Evolutionary conservation across 1,140 invertebrate genomes (phyloP).

Genomic region (Drosophila kurseongensis): DNA sequence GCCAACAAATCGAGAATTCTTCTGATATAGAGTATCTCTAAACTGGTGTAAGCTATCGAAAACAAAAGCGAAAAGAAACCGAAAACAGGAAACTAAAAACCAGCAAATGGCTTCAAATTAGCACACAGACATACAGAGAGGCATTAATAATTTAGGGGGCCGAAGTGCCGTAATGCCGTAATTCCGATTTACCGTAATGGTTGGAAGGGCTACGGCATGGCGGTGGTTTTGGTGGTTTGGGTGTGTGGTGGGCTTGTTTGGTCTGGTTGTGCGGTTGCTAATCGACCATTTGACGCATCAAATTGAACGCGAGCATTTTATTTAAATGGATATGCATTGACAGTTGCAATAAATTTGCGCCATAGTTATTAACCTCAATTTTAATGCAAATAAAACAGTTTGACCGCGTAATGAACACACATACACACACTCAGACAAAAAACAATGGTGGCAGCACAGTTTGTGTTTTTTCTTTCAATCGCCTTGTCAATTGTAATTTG

Average conservation of each 20-base stretch:
- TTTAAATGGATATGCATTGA: conserved; percentile 63
- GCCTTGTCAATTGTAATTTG: conserved; percentile 37
- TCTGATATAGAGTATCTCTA: neutral
- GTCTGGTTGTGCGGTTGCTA: conserved; percentile 17
- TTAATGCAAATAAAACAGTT: conserved; percentile 60
- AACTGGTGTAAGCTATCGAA: conserved; percentile 1
- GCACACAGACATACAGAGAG: conserved; percentile 3
- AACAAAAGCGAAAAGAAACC: too few species aligned
- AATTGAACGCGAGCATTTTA: conserved; percentile 57
- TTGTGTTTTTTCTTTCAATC: conserved; percentile 14
- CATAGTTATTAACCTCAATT: conserved; percentile 73
- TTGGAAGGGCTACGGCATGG: neutral
- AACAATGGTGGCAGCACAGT: conserved; percentile 2
- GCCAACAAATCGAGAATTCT: too few species aligned
- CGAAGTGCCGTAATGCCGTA: conserved; percentile 1
- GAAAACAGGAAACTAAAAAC: neutral
- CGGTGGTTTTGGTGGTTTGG: conserved; percentile 2
- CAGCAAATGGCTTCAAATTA: conserved; percentile 28
- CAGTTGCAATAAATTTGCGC: conserved; percentile 62
- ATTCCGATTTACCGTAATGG: neutral
- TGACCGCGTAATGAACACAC: conserved; percentile 52
- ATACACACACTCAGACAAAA: neutral
- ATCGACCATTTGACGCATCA: conserved; percentile 55
- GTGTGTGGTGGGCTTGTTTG: too few species aligned
- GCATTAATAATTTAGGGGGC: conserved; percentile 40